phyloP scores from a whole-genome alignment of 2,113 vertebrate species.

The Lepus americanus region DNA sequence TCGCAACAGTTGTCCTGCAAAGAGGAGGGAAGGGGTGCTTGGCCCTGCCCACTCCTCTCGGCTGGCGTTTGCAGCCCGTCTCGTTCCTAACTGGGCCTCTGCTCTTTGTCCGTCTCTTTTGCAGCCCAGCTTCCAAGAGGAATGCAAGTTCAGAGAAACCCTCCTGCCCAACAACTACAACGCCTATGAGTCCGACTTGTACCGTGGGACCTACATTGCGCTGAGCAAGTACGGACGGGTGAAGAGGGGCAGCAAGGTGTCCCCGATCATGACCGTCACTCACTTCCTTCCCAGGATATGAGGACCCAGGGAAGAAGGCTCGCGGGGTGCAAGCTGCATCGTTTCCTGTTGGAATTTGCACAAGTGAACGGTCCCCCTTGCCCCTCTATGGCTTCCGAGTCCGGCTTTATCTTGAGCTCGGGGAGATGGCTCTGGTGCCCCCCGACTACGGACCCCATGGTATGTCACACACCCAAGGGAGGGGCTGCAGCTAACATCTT shows the following conservation, averaged over 20 bases:
- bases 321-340: constrained; percentile 51
- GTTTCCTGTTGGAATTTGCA: constrained; percentile 90
- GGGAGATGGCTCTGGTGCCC: constrained; percentile 86
- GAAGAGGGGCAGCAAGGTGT: constrained; percentile 95
- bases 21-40: rapidly evolving
- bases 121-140: constrained; percentile 95
- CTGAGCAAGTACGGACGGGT: constrained; percentile 95
- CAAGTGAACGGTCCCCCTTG: constrained; percentile 89
- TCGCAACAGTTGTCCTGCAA: rapidly evolving
- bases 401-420: constrained; percentile 91
- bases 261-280: constrained; percentile 95
- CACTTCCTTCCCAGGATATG: constrained; percentile 97
- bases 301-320: constrained; percentile 74
- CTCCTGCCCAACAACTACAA: constrained; percentile 98
- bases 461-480: background rate
- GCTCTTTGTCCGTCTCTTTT: background rate
- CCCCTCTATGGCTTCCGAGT: constrained; percentile 79
- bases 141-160: constrained; percentile 97
- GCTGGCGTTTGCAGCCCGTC: background rate
- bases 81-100: background rate
- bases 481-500: background rate
- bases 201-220: constrained; percentile 93
- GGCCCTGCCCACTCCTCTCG: rapidly evolving
- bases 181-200: constrained; percentile 93
- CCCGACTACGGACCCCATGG: background rate